Evolutionary conservation across 2,888 invertebrate genomes (phyloP).

Genomic region (Platycnemis pennipes): DNA sequence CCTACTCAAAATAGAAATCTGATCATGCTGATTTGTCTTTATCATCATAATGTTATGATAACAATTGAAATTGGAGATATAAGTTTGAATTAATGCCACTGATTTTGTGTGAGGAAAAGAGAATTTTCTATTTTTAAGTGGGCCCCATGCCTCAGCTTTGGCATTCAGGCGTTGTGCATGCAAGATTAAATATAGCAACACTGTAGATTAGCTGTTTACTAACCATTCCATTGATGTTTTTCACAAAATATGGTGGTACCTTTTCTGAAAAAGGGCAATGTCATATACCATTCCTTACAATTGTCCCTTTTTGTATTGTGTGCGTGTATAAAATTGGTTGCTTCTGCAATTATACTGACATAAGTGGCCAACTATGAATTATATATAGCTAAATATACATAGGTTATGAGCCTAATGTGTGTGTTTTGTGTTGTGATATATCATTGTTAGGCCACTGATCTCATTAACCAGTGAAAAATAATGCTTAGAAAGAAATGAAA

Average conservation of each 20-base stretch:
- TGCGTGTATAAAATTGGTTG: conserved; percentile 50
- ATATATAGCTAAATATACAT: conserved; percentile 61
- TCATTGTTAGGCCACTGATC: conserved; percentile 67
- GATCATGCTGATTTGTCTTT: neutral
- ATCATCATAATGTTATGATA: neutral
- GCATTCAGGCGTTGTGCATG: conserved; percentile 52
- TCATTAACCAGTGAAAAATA: conserved; percentile 68
- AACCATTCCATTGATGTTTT: conserved; percentile 65
- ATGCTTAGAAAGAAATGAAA: conserved; percentile 42
- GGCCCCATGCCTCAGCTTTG: conserved; percentile 13
- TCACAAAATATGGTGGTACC: conserved; percentile 51
- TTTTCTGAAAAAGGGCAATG: conserved; percentile 55
- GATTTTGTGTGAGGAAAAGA: neutral
- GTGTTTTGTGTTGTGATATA: conserved; percentile 67
- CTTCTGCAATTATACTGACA: conserved; percentile 65
- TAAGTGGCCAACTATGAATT: conserved; percentile 66
- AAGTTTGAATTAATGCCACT: conserved; percentile 18
- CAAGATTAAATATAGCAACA: conserved; percentile 43
- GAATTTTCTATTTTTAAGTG: conserved; percentile 34
- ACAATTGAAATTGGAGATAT: neutral
- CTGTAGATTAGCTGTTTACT: conserved; percentile 59
- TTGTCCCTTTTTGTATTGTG: conserved; percentile 33
- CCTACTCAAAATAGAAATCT: neutral
- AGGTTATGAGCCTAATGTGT: conserved; percentile 66
- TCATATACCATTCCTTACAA: conserved; percentile 42